Percentiles rank a stretch among this genome's conserved stretches.
phyloP scores from a whole-genome alignment of 2,113 vertebrate species.

The Haemorhous mexicanus region DNA sequence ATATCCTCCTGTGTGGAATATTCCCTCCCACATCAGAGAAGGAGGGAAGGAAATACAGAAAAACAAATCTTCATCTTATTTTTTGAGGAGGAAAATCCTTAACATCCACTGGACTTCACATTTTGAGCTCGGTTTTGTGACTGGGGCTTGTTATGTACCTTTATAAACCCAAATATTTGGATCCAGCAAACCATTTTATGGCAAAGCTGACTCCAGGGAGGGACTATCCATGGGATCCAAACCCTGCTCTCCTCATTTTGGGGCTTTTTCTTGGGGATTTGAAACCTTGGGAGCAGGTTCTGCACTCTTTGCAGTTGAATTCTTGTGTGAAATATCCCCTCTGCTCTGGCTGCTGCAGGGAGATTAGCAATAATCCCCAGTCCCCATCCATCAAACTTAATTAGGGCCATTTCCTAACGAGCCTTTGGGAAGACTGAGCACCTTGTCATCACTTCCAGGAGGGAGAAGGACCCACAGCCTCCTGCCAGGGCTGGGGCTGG shows the following conservation, averaged over 20 bases:
- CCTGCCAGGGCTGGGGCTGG: neutral
- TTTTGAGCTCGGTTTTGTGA: neutral
- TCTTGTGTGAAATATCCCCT: neutral
- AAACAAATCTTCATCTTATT: neutral
- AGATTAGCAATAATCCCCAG: neutral
- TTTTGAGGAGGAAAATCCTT: neutral
- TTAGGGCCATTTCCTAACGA: slow-evolving; percentile 30
- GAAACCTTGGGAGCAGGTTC: neutral
- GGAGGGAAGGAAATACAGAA: neutral
- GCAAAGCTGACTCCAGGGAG: neutral
- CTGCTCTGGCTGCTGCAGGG: neutral
- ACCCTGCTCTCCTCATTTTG: neutral
- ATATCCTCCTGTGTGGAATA: neutral
- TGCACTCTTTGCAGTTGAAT: neutral
- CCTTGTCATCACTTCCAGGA: neutral
- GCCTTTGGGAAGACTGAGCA: neutral
- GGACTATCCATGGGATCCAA: neutral
- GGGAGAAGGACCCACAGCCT: neutral
- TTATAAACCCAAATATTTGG: neutral
- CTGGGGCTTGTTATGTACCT: neutral
- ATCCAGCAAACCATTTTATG: neutral
- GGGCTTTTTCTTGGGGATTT: neutral
- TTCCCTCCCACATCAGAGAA: neutral
- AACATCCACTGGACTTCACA: accelerated
- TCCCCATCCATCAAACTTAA: slow-evolving; percentile 18